A percentile compares a stretch with the other conserved stretches of the same genome.
Conservation (phyloP, 2,888 invertebrate genomes). For the Cecidostiba fungosa region DNA sequence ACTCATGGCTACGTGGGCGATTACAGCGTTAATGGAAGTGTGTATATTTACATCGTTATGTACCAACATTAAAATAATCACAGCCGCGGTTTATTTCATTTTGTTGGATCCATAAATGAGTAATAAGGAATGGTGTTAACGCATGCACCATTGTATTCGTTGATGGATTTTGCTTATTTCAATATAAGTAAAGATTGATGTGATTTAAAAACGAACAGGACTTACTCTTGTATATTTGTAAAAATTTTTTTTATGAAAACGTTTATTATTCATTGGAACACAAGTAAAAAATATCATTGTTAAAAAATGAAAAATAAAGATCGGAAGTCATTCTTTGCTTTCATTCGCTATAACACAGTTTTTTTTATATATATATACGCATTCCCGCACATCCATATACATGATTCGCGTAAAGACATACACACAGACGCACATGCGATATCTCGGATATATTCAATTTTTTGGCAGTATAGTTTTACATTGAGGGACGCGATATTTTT, state of each 20-base stretch:
- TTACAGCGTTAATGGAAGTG: conserved; percentile 32
- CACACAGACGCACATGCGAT: not conserved
- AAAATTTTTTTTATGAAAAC: conserved; percentile 57
- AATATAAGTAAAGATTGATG: not conserved
- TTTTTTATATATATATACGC: not conserved
- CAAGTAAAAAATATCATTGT: conserved; percentile 35
- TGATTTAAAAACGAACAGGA: conserved; percentile 13
- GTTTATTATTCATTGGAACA: conserved; percentile 58
- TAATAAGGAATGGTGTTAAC: not conserved
- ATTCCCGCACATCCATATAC: not conserved
- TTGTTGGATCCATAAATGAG: conserved; percentile 13
- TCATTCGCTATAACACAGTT: conserved; percentile 10
- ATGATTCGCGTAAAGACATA: not conserved
- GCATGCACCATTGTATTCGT: not conserved
- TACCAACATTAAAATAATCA: conserved; percentile 77
- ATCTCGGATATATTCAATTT: conserved; percentile 5
- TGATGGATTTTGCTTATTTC: not conserved
- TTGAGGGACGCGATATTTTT: conserved; percentile 44
- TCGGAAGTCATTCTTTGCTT: conserved; percentile 28
- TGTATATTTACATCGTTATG: conserved; percentile 62
- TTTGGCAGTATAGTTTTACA: conserved; percentile 56
- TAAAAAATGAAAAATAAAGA: conserved; percentile 14
- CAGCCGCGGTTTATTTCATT: conserved; percentile 76
- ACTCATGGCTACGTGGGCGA: not conserved
- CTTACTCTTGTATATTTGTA: conserved; percentile 43